These are phyloP conservation scores for Hippolais icterina DNA, from an alignment of 2,113 vertebrate genomes.

Conservation along the genomic window DNA sequence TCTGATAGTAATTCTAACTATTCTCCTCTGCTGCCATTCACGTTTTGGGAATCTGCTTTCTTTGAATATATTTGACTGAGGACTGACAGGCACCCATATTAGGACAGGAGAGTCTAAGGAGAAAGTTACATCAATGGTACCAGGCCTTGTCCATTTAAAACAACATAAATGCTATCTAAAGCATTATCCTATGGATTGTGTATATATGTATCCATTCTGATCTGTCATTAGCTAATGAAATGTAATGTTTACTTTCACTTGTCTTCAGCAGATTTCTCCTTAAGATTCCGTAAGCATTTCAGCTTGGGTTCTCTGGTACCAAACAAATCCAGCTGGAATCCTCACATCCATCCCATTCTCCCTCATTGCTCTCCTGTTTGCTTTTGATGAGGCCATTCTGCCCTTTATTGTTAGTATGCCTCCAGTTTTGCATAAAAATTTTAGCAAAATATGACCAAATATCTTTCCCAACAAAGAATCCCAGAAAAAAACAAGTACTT, in stretches of 20 bases:
- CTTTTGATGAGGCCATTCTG: neutral
- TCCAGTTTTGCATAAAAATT: neutral
- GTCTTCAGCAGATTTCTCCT: neutral
- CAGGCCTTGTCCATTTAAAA: neutral
- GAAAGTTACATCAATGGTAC: neutral
- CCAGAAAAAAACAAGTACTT: neutral
- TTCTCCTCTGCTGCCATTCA: neutral
- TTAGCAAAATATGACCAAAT: neutral
- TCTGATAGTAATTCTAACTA: neutral
- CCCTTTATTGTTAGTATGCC: neutral
- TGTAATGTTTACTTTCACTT: neutral
- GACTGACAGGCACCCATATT: neutral
- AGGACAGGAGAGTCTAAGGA: neutral
- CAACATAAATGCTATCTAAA: neutral
- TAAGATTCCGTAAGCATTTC: neutral
- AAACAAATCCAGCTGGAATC: neutral
- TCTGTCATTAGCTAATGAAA: neutral
- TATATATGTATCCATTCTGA: neutral
- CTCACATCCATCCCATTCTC: neutral
- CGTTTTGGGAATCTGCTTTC: neutral
- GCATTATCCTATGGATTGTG: neutral
- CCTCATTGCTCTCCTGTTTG: neutral
- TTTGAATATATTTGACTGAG: neutral
- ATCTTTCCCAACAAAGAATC: neutral
- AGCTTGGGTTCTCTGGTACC: neutral